These are phyloP conservation scores for Cynoglossus semilaevis DNA, from an alignment of 2,113 vertebrate species.

Conservation along the genomic window DNA sequence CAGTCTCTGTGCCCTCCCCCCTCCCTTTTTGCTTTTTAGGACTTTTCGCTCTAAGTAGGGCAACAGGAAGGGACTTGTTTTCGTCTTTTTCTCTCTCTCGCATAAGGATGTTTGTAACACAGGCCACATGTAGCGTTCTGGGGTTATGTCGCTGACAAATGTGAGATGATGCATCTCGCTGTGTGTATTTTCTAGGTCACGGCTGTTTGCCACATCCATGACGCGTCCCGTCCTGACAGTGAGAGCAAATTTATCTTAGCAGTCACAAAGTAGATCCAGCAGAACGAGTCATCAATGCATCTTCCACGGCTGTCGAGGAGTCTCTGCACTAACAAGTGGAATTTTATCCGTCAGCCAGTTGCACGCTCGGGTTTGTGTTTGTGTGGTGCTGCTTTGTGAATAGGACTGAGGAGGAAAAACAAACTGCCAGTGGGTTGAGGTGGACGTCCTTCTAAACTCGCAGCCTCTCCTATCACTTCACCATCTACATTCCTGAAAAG, in stretches of 20 bases:
- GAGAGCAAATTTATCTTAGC: conserved; percentile 59
- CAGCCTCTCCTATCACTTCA: background rate
- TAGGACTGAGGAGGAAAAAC: background rate
- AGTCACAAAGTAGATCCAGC: conserved; percentile 34
- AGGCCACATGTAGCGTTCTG: conserved; percentile 35
- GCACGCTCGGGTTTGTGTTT: conserved; percentile 19
- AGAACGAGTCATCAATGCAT: conserved; percentile 36
- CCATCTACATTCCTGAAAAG: conserved; percentile 5
- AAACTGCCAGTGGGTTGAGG: conserved; percentile 12
- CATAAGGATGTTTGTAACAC: conserved; percentile 23
- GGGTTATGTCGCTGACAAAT: conserved; percentile 38
- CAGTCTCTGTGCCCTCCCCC: background rate
- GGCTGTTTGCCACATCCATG: conserved; percentile 43
- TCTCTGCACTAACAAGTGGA: conserved; percentile 16
- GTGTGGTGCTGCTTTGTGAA: conserved; percentile 6
- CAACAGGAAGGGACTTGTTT: conserved; percentile 30
- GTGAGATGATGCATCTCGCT: conserved; percentile 34
- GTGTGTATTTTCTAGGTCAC: conserved; percentile 45
- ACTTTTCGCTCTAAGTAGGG: conserved; percentile 39
- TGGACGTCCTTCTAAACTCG: conserved; percentile 8
- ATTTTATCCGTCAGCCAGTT: conserved; percentile 32
- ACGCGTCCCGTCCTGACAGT: conserved; percentile 14
- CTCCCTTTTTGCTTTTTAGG: conserved; percentile 2
- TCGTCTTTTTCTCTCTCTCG: conserved; percentile 37
- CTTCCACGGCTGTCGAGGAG: conserved; percentile 27